Base-by-base conservation (phyloP, 2,888 invertebrate genomes). In the Ophraella communa region DNA sequence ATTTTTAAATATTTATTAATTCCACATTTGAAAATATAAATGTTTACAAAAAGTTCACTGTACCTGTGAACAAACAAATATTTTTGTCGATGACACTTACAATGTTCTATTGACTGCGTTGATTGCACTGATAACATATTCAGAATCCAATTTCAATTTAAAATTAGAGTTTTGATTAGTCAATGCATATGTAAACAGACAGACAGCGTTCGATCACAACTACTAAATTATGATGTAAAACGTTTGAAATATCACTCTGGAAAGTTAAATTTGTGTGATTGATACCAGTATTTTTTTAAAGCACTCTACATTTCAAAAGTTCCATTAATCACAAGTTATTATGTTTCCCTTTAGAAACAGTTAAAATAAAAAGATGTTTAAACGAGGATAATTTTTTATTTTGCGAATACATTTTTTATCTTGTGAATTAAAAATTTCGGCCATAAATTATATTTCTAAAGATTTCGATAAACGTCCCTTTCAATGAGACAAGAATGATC, bases 131-230 rank as follows among this genome's bases (percentile, higher is more conserved):
- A 67, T 67, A 52, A 55, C 64, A 44, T 62, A 67, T 67, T 65
- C 60, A 60, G 47, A 52, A 61, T 69, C 62, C 65, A 68, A 68
- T 68, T 69, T 64, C 65, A 53, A 54, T 69, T 67, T 70, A 66
- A 70, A 72, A 75, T 73, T 69, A 71, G 66, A 66, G 70, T 73
- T 73, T 71, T 72, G 72, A 75, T 75, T 74, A 67, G 70, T 66
- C 65, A 67, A 66, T 73, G 71, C 74, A 72, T 74, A 68, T 67
- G 66, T 73, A 70, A 73, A 65, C 68, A 70, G 65, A 49, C 21
- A 17, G 49, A 47, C 62, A 56, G 65, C 39, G 64, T 62, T 53
- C 68, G 69, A 72, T 67, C 67, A 66, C 69, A 71, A 62, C 70
- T 69, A 70, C 68, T 70, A 68, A 70, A 72, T 67, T 67, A 68